Conservation (phyloP, 2,113 vertebrate species). For the Gopherus flavomarginatus region DNA sequence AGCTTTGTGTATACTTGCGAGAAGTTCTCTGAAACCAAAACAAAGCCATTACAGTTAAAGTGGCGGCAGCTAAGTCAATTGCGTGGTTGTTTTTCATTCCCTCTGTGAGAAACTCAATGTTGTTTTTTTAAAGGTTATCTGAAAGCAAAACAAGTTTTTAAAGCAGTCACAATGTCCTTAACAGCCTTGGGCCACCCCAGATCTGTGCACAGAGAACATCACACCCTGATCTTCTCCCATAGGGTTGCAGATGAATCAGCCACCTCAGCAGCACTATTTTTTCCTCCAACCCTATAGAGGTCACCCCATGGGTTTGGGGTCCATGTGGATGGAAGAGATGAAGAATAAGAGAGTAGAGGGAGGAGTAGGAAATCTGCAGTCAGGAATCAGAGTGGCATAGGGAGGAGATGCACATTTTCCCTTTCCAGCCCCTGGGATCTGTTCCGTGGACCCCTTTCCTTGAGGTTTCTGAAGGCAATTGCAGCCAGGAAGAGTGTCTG, state of each 20-base stretch:
- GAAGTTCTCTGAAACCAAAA: background rate
- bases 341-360: background rate
- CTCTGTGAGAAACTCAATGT: background rate
- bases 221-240: background rate
- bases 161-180: background rate
- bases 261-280: background rate
- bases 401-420: background rate
- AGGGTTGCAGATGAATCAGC: background rate
- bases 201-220: background rate
- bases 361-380: background rate
- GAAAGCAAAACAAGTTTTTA: background rate
- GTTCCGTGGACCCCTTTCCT: background rate
- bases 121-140: background rate
- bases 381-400: background rate
- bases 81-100: background rate
- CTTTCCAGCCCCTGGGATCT: background rate
- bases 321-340: background rate
- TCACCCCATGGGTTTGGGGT: too few relatives aligned
- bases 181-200: background rate
- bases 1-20: background rate
- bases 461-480: background rate
- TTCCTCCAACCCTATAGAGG: background rate
- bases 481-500: background rate
- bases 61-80: background rate
- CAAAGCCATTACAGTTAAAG: background rate